Evolutionary conservation across 2,113 vertebrate species (phyloP), one percentile per base, ranked within the genome.

Genomic region (Xiphophorus hellerii): DNA sequence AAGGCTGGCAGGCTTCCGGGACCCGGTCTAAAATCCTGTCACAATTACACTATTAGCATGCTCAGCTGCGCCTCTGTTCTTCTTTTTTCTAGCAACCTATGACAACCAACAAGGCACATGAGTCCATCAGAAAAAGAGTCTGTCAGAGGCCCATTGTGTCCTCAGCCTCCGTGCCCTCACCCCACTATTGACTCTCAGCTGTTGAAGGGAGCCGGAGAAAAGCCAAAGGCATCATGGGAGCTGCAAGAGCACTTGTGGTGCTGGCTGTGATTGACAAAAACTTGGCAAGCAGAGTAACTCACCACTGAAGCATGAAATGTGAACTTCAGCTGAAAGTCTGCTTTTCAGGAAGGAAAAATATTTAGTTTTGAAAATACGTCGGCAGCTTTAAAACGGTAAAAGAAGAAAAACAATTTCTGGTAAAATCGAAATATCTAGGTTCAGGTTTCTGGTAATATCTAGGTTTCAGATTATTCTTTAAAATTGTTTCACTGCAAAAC

Each of bases 1-100:
- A 81, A 64, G 71, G 78, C 77, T 81, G 80, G 81, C 71, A 25
- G 78, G 80, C 77, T 84, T 89, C 87, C 69, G 86, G 80, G 67
- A 74, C 77, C 73, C 77, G 31, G 48, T 76, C 83, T 87, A 69
- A 89, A 91, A 91, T 84, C 90, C 85, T 66, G 69, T 81, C 83
- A 91, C 93, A 93, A 90, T 93, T 87, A 79, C 88, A 89, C 91
- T 87, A 93, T 94, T 93, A 93, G 92, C 92, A 94, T 92, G 91
- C 90, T 91, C 91, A 87, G 88, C 87, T 90, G 86, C 87, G 88
- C 85, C 73, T 79, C 85, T 89, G 89, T 89, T 92, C 91, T 81
- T 88, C 89, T 90, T 86, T 83, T 90, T 93, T 90, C 87, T 82
- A 37, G 82, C 87, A 86, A 91, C 90, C 89, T 88, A 90, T 90